Evolutionary conservation across 2,888 invertebrate species (phyloP), one percentile per base, ranked within the genome.

Genomic region (Watsonalla binaria): DNA sequence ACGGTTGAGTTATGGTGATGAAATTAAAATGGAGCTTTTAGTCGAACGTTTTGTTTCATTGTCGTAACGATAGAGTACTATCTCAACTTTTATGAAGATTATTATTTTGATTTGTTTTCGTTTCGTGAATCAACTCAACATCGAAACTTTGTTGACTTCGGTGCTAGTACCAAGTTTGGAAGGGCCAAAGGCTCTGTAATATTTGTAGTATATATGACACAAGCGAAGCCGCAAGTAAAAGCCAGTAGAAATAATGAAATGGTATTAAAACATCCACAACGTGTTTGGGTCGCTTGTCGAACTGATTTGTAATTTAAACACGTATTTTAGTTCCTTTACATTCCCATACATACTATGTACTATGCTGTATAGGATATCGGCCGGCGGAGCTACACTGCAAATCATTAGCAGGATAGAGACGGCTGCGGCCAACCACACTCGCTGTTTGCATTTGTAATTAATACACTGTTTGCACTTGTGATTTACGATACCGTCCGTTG

Each of bases 381-480:
- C 51, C 60, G 65, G 56, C 58, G 71, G 66, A 73, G 79, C 82
- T 80, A 76, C 76, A 78, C 83, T 87, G 87, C 88, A 89, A 89
- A 89, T 90, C 89, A 90, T 90, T 89, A 88, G 85, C 82, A 84
- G 84, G 82, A 85, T 86, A 85, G 87, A 87, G 86, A 87, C 80
- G 85, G 83, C 82, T 82, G 87, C 82, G 89, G 88, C 78, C 72
- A 80, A 82, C 87, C 88, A 83, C 87, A 86, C 83, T 87, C 79
- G 85, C 86, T 89, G 90, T 90, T 90, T 88, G 89, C 88, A 90
- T 90, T 88, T 82, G 87, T 90, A 90, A 90, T 90, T 89, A 90
- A 90, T 90, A 89, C 87, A 90, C 82, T 89, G 89, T 90, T 90
- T 90, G 88, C 82, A 76, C 83, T 82, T 78, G 83, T 90, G 89